These are phyloP conservation scores for Nothoprocta pentlandii DNA, from an alignment of 2,113 vertebrate genomes.

Conservation along the genomic window DNA sequence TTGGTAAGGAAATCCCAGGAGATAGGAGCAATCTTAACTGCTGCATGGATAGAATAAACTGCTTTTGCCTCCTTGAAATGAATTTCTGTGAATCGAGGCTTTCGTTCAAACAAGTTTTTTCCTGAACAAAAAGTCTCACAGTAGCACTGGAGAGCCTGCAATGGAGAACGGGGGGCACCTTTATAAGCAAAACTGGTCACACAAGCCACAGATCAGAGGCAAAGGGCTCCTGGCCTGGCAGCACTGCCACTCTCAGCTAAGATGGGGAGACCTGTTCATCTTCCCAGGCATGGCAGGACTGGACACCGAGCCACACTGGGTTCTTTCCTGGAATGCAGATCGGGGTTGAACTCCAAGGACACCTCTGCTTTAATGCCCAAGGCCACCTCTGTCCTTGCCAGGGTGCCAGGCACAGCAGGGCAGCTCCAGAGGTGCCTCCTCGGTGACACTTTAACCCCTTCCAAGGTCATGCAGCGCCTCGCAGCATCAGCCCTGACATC, in stretches of 20 bases:
- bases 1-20: slow-evolving; percentile 28
- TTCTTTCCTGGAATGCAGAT: not conserved
- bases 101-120: slow-evolving; percentile 37
- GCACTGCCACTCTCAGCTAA: not conserved
- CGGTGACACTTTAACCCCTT: not conserved
- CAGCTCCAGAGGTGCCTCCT: not conserved
- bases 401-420: not conserved
- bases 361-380: not conserved
- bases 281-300: not conserved
- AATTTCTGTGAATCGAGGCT: slow-evolving; percentile 16
- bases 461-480: rapidly evolving
- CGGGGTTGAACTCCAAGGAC: not conserved
- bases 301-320: not conserved
- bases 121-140: not conserved
- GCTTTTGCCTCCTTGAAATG: slow-evolving; percentile 36
- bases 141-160: not conserved
- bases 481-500: not conserved
- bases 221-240: not conserved
- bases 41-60: slow-evolving; percentile 34
- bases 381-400: not conserved
- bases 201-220: not conserved
- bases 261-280: not conserved
- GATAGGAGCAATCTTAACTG: slow-evolving; percentile 19
- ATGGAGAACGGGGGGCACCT: not conserved
- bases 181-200: not conserved